These are phyloP conservation scores for Ranitomeya imitator DNA, from an alignment of 2,113 vertebrate genomes.

Conservation along the genomic window DNA sequence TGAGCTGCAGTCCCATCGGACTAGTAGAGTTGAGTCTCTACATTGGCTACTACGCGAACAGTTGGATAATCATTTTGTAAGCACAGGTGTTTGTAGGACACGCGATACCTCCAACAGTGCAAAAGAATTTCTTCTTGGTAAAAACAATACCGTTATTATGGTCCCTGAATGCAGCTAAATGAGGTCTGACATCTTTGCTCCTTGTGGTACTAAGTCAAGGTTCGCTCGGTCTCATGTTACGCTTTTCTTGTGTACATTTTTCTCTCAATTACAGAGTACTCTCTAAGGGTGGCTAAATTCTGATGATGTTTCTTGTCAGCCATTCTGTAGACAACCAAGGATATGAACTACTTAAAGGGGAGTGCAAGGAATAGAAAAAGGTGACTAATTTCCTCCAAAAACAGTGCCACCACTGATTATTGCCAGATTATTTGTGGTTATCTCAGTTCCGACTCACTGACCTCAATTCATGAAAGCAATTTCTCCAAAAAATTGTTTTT, in stretches of 20 bases:
- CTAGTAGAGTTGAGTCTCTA: not conserved
- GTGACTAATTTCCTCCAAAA: not conserved
- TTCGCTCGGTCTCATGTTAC: slow-evolving; percentile 20
- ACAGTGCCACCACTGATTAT: not conserved
- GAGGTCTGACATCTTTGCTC: not conserved
- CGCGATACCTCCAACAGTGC: slow-evolving; percentile 2
- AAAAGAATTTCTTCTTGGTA: slow-evolving; percentile 1
- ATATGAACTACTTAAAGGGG: not conserved
- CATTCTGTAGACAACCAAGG: not conserved
- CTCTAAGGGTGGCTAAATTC: not conserved
- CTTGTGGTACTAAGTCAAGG: not conserved
- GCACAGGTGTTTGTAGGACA: slow-evolving; percentile 39
- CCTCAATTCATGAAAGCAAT: no score
- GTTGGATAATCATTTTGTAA: slow-evolving; percentile 41
- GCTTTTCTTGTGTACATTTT: not conserved
- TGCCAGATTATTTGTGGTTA: not conserved
- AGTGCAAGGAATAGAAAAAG: not conserved
- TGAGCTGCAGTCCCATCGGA: not conserved
- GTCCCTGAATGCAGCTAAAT: not conserved
- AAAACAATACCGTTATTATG: slow-evolving; percentile 27
- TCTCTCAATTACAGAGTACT: not conserved
- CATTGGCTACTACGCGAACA: not conserved
- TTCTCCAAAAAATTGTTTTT: no score
- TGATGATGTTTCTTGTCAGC: not conserved
- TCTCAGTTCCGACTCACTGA: not conserved